Evolutionary conservation across 64 coral and sea anemone genomes (phyloP).

Genomic region (Porites lutea): DNA sequence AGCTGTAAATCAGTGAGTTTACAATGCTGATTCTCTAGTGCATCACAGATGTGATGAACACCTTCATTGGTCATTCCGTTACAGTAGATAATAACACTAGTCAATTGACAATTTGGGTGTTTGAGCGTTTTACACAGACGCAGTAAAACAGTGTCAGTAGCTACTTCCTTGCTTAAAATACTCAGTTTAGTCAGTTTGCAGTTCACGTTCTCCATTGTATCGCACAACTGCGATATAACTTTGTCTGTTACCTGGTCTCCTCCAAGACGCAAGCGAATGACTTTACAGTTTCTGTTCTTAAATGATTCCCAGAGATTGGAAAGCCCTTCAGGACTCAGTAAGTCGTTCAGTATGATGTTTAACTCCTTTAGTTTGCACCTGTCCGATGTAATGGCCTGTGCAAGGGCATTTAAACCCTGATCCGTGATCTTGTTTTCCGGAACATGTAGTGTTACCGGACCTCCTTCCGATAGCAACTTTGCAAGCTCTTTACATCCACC

Average conservation of each 20-base stretch:
- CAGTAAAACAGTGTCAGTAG: neutral
- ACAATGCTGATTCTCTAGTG: slow-evolving; percentile 29
- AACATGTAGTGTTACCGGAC: neutral
- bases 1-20: slow-evolving; percentile 41
- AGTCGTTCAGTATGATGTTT: neutral
- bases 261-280: neutral
- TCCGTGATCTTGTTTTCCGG: neutral
- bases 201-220: neutral
- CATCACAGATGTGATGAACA: slow-evolving; percentile 15
- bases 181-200: neutral
- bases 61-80: slow-evolving; percentile 50
- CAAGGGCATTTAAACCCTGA: neutral
- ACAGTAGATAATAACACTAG: neutral
- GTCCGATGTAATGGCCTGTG: neutral
- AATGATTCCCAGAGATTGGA: neutral
- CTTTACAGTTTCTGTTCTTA: neutral
- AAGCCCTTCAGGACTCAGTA: neutral
- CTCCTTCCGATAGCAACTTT: neutral
- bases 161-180: neutral
- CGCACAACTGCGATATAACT: neutral
- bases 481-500: slow-evolving; percentile 16
- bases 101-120: slow-evolving; percentile 4
- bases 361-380: neutral
- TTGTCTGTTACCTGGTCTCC: neutral
- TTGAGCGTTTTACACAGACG: slow-evolving; percentile 2